A percentile compares a stretch with the other conserved stretches of the same genome.
Conservation (phyloP, 1,140 invertebrate genomes). For the Condylostylus longicornis region DNA sequence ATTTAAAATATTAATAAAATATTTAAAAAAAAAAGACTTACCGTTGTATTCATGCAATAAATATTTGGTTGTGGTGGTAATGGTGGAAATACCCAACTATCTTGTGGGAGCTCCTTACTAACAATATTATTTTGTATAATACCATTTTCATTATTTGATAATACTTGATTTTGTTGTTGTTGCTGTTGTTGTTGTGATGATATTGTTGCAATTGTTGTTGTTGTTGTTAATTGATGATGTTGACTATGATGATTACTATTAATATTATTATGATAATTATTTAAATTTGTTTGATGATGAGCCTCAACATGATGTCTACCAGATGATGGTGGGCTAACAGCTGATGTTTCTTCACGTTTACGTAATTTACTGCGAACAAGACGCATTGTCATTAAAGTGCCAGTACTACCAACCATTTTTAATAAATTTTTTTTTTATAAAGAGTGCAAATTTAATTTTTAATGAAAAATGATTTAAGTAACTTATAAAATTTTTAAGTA, state of each 20-base stretch:
- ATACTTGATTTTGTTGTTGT: neutral
- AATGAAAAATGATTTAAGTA: too few species aligned
- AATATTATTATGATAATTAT: constrained; percentile 4
- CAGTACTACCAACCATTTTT: constrained; percentile 63
- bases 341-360: constrained; percentile 58
- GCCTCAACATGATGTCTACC: too few species aligned
- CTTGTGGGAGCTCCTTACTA: constrained; percentile 39
- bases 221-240: constrained; percentile 11
- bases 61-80: constrained; percentile 51
- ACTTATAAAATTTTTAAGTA: too few species aligned
- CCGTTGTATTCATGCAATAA: constrained; percentile 63
- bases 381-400: constrained; percentile 67
- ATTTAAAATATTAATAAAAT: constrained; percentile 1
- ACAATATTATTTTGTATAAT: too few species aligned
- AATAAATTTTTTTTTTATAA: too few species aligned
- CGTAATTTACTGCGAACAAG: constrained; percentile 75
- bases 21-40: constrained; percentile 30
- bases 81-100: constrained; percentile 60
- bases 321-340: constrained; percentile 41
- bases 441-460: too few species aligned
- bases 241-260: constrained; percentile 13
- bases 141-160: too few species aligned
- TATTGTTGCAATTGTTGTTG: constrained; percentile 10
- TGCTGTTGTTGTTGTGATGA: neutral
- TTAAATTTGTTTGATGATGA: constrained; percentile 39